Base-by-base conservation (phyloP, 2,797 vertebrate genomes). In the Falco concolor region DNA sequence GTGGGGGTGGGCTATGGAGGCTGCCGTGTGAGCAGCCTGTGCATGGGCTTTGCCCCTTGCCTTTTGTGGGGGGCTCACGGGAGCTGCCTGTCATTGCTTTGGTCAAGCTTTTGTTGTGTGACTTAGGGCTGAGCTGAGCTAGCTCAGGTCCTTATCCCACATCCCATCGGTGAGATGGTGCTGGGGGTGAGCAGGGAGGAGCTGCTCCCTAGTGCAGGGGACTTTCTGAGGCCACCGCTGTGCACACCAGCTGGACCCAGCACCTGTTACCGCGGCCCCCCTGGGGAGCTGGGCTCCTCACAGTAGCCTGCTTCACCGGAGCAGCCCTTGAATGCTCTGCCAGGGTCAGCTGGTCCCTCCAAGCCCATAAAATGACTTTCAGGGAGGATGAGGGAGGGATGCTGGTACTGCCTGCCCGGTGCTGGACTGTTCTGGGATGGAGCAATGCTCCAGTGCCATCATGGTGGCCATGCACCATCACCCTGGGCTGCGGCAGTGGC, bases 161-260 rank as follows among this genome's bases (percentile, higher is more conserved):
- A 11, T 21, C 22, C 15, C 6, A 1, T 14, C 1, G 21, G 32
- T 30, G 14, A 42, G 65, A 9, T 11, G 56, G 47, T 53, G 64
- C 67, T 7, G 23, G 50, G 25, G 13, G 3, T 2, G 15, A 49
- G 42, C 1, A 2, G 13, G 13, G 28, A 65, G 21, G 38, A 84
- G 34, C 32, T 2, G 21, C 13, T 75, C 12, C 47, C 13, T 3
- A 3, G 13, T 2, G 5, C 0, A 2, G 54, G 40, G 49, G 12
- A 5, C 42, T 36, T 67, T 36, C 61, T 2, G 1, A 22, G 22
- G 21, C 10, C 10, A 5, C 8, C 45, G 63, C 50, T 6, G 2
- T 5, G 2, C 27, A 3, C 3, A 0, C 8, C 20, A 16, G 19
- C 30, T 2, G 2, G 49, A 25, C 15, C 50, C 0, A 0, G 22